Base-by-base conservation (phyloP, 1,140 invertebrate species). In the Euura lappo region DNA sequence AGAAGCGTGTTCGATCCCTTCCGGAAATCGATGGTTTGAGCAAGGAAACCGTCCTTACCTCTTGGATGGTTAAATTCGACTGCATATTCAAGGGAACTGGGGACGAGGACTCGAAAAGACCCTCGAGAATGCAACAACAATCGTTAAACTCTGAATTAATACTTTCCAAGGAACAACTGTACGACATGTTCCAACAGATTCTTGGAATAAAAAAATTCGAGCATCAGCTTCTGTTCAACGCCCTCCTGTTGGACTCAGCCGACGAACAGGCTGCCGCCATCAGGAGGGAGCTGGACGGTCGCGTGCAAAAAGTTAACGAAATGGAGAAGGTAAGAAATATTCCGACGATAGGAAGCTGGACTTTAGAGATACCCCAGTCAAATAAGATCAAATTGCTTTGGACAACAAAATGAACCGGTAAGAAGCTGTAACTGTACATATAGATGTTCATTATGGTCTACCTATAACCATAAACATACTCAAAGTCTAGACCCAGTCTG, bases 171-270 rank as follows among this genome's bases (percentile, higher is more conserved):
- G 97, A 99, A 84, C 97, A 99, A 87, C 92, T 99, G 0, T 99
- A 99, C 89, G 98, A 99, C 88, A 99, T 99, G 96, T 99, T 99
- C 89, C 99, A 99, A 86, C 98, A 99, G 88, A 99, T 99, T 78
- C 89, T 99, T 73, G 94, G 94, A 65, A 95, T 99, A 8, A 99
- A 99, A 90, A 99, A 99, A 88, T 99, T 99, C 88, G 98, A 99
- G 89, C 99, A 99, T 89, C 98, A 99, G 89, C 93, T 99, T 80
- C 92, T 99, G 68, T 99, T 98, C 89, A 99, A 99, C 91, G 97
- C 98, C 76, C 91, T 99, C 83, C 95, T 99, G 93, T 90, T 99
- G 88, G 98, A 99, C 85, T 99, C 98, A 84, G 96, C 97, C 72
- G 99, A 99, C 89, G 99, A 99, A 87, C 99, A 99, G 89, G 98